Conservation (phyloP, 1,140 invertebrate genomes). For the Triops cancriformis region DNA sequence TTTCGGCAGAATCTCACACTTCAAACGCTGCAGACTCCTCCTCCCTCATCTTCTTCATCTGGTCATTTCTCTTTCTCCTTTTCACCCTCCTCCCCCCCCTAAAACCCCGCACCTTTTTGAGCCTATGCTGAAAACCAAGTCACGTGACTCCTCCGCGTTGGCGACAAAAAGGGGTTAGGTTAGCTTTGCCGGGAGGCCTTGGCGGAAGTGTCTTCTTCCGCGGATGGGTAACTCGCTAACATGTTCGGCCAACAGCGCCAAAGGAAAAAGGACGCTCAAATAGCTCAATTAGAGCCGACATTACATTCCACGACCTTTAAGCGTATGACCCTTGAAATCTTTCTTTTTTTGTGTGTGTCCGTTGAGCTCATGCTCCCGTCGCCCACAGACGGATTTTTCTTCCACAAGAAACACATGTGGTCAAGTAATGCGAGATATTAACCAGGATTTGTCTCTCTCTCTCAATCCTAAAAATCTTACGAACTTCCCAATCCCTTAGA, state of each 20-base stretch:
- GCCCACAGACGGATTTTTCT: not conserved
- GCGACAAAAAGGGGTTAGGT: conserved; percentile 13
- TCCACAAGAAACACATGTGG: not conserved
- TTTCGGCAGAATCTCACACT: conserved; percentile 13
- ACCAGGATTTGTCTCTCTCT: not conserved
- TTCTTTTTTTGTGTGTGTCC: not conserved
- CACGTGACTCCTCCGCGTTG: not conserved
- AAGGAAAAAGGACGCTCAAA: conserved; percentile 6
- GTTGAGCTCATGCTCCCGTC: not conserved
- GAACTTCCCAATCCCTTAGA: not conserved
- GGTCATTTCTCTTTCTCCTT: not conserved
- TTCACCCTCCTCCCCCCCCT: not conserved
- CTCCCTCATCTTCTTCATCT: conserved; percentile 10
- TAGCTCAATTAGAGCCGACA: conserved; percentile 13
- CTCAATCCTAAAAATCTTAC: too few species aligned
- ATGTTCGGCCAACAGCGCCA: not conserved
- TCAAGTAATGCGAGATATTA: conserved; percentile 6
- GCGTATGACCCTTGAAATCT: conserved; percentile 3
- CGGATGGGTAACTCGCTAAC: conserved; percentile 13
- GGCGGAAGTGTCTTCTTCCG: conserved; percentile 8
- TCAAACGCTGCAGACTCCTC: not conserved
- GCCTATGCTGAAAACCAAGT: not conserved
- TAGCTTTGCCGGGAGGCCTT: not conserved
- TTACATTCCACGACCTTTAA: not conserved
- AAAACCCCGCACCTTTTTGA: not conserved